Conservation (phyloP, 2,888 invertebrate species). For the Ophion ventricosus region DNA sequence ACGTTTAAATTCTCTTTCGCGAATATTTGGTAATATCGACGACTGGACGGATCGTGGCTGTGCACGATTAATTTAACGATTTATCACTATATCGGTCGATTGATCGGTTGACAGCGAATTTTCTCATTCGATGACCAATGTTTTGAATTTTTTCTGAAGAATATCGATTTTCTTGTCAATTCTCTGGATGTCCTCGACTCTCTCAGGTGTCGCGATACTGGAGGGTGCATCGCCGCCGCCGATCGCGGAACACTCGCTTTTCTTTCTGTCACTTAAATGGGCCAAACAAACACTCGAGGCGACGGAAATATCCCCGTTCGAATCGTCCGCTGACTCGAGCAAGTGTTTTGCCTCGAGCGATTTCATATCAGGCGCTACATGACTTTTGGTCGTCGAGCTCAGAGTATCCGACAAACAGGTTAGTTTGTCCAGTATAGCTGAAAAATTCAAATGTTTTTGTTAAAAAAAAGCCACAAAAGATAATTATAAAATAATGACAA, state of each 20-base stretch:
- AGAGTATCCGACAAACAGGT: slow-evolving; percentile 72
- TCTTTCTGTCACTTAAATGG: slow-evolving; percentile 50
- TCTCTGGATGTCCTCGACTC: slow-evolving; percentile 67
- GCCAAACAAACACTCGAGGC: slow-evolving; percentile 50
- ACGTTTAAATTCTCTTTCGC: neutral
- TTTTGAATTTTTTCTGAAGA: slow-evolving; percentile 60
- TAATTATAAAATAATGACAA: neutral
- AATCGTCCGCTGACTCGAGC: slow-evolving; percentile 29
- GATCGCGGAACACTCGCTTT: slow-evolving; percentile 70
- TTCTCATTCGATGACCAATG: slow-evolving; percentile 16
- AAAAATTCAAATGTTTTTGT: slow-evolving; percentile 42
- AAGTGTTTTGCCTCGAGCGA: slow-evolving; percentile 39
- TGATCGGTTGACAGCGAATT: neutral
- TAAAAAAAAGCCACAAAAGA: neutral
- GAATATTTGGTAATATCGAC: slow-evolving; percentile 21
- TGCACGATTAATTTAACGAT: neutral
- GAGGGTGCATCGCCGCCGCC: slow-evolving; percentile 77
- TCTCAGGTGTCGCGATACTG: slow-evolving; percentile 69
- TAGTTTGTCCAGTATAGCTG: slow-evolving; percentile 76
- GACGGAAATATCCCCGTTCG: slow-evolving; percentile 54
- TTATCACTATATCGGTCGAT: neutral
- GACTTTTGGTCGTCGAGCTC: slow-evolving; percentile 50
- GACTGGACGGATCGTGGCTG: slow-evolving; percentile 53
- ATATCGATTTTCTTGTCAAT: slow-evolving; percentile 69
- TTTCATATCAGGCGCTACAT: slow-evolving; percentile 7